Base-by-base conservation (phyloP, 1,140 invertebrate genomes). In the Drosophila nasuta region DNA sequence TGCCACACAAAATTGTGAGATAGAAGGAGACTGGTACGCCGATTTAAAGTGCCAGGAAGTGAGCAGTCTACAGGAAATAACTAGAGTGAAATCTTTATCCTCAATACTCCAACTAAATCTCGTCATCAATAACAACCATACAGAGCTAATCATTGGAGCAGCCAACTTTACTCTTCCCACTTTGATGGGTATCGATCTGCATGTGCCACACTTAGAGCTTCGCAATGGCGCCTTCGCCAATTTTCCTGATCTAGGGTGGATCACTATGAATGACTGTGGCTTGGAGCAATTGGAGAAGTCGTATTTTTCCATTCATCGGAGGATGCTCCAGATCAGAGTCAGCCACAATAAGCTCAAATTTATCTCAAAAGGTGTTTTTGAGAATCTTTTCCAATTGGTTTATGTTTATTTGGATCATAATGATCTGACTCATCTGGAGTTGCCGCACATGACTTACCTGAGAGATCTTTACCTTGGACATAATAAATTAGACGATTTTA, bases 321-420 rank as follows among this genome's bases (percentile, higher is more conserved):
- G 59, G 25, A 56, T 92, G 13, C 74, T 81, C 64, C 33, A 64
- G 46, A 58, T 92, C 5, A 82, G 91, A 59, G 73, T 71, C 13
- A 91, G 89, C 41, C 56, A 87, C 58, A 92, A 92, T 65, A 48
- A 76, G 20, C 62, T 92, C 28, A 48, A 63, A 11, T 13, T 49
- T 6, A 59, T 92, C 5, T 76, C 74, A 33, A 70, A 66, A 43
- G 76, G 75, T 38, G 56, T 76, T 43, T 68, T 91, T 38, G 59
- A 41, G n/a, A 75, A 73, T 52, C 56, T 92, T 20, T 58, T 57
- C n/a, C 69, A 80, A 35, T 63, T 92, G 75, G 72, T 78, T 72
- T 71, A 77, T 67, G 88, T 79, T 1, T 88, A 92, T 67, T 88
- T 92, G 52, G 81, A 91, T n/a, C 59, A 91, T 33, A 92, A 92